These are phyloP conservation scores for Melanostoma mellinum DNA, from an alignment of 2,888 invertebrate species.

Conservation along the genomic window DNA sequence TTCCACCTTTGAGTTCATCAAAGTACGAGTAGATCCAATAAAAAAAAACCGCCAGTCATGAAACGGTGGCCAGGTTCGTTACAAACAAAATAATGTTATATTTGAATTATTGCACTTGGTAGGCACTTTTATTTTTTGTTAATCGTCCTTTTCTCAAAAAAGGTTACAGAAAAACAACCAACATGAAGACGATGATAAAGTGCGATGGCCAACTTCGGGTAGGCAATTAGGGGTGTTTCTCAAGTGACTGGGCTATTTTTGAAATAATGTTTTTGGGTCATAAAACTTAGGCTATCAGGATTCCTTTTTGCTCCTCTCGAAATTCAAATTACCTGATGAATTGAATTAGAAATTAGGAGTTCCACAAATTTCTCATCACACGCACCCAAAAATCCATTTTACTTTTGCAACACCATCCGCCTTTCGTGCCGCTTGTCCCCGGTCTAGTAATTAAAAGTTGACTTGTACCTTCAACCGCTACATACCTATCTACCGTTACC, in stretches of 20 bases:
- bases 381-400: slow-evolving; percentile 30
- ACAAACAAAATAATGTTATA: too few species aligned
- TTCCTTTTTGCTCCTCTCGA: slow-evolving; percentile 1
- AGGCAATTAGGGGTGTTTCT: slow-evolving; percentile 37
- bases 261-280: slow-evolving; percentile 52
- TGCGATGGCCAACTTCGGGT: background rate
- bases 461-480: background rate
- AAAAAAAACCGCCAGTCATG: too few species aligned
- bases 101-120: too few species aligned
- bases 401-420: slow-evolving; percentile 12
- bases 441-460: slow-evolving; percentile 51
- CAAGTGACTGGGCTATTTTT: slow-evolving; percentile 45
- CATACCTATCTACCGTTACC: background rate
- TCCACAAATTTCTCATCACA: slow-evolving; percentile 22
- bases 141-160: too few species aligned
- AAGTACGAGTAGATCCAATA: too few species aligned
- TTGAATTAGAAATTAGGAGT: slow-evolving; percentile 55
- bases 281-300: slow-evolving; percentile 48
- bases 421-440: background rate
- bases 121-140: too few species aligned
- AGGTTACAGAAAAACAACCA: background rate
- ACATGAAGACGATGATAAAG: slow-evolving; percentile 12
- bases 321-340: slow-evolving; percentile 51
- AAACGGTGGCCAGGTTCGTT: too few species aligned
- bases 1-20: too few species aligned